phyloP scores from a whole-genome alignment of 2,888 invertebrate species.

The Caenorhabditis doughertyi region DNA sequence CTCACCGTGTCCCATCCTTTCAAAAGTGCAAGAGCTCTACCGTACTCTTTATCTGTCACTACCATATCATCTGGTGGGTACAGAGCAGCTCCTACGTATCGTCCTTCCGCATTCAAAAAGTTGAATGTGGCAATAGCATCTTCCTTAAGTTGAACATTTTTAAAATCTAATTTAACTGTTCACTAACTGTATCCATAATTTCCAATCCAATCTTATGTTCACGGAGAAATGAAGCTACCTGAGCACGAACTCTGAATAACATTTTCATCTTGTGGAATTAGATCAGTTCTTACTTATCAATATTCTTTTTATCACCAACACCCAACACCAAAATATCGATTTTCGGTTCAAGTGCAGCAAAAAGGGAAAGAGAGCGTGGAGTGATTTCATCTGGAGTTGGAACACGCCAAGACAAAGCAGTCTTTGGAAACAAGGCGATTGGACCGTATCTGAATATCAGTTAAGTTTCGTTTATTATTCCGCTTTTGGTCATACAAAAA shows the following conservation, averaged over 20 bases:
- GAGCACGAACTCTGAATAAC: slow-evolving; percentile 62
- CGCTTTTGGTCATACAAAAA: slow-evolving; percentile 69
- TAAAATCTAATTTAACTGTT: background rate
- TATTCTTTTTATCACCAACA: slow-evolving; percentile 81
- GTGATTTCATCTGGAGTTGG: slow-evolving; percentile 87
- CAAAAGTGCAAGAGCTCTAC: slow-evolving; percentile 73
- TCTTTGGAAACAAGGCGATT: slow-evolving; percentile 80
- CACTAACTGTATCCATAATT: slow-evolving; percentile 87
- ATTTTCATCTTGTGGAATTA: background rate
- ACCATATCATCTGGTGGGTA: slow-evolving; percentile 84
- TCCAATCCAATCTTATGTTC: slow-evolving; percentile 88
- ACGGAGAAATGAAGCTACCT: slow-evolving; percentile 79
- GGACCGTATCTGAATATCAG: slow-evolving; percentile 80
- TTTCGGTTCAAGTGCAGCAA: slow-evolving; percentile 90
- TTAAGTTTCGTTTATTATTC: background rate
- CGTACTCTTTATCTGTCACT: slow-evolving; percentile 76
- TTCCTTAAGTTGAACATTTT: slow-evolving; percentile 84
- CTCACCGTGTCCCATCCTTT: slow-evolving; percentile 75
- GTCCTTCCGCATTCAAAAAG: slow-evolving; percentile 91
- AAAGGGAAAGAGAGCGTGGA: slow-evolving; percentile 89
- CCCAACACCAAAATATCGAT: slow-evolving; percentile 85
- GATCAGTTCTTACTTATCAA: slow-evolving; percentile 71
- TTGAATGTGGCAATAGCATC: slow-evolving; percentile 94
- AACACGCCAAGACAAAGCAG: slow-evolving; percentile 81
- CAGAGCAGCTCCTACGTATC: slow-evolving; percentile 86